Evolutionary conservation across 2,797 vertebrate species (phyloP).

Genomic region (Neosilurus mollespiculum): DNA sequence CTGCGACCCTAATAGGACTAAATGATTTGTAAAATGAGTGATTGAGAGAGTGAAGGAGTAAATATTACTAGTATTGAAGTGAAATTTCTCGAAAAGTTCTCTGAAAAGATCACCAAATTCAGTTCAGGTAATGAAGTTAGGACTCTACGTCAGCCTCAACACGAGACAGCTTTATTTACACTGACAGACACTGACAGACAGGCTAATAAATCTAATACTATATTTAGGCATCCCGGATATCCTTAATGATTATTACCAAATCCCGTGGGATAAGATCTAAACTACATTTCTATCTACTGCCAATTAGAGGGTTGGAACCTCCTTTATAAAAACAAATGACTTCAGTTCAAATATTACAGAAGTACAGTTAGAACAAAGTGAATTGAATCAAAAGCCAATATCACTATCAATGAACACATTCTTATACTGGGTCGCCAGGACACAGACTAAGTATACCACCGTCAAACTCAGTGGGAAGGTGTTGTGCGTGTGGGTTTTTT

Average conservation of each 20-base stretch:
- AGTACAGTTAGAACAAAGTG: not conserved
- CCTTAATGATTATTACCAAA: not conserved
- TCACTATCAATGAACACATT: not conserved
- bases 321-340: not conserved
- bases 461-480: no score
- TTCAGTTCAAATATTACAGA: not conserved
- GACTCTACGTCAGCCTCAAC: not conserved
- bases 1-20: no score
- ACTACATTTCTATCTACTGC: slow-evolving; percentile 1
- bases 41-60: no score
- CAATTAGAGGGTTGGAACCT: not conserved
- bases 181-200: not conserved
- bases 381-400: no score
- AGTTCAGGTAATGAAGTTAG: not conserved
- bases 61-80: no score
- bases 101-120: not conserved
- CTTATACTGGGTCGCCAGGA: no score
- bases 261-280: not conserved
- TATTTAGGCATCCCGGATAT: slow-evolving; percentile 6
- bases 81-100: not conserved
- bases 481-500: no score
- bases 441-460: no score
- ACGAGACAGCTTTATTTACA: not conserved
- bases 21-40: no score
- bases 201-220: not conserved